Conservation (phyloP, 2,888 invertebrate species). For the Lycocerus yunnanus region DNA sequence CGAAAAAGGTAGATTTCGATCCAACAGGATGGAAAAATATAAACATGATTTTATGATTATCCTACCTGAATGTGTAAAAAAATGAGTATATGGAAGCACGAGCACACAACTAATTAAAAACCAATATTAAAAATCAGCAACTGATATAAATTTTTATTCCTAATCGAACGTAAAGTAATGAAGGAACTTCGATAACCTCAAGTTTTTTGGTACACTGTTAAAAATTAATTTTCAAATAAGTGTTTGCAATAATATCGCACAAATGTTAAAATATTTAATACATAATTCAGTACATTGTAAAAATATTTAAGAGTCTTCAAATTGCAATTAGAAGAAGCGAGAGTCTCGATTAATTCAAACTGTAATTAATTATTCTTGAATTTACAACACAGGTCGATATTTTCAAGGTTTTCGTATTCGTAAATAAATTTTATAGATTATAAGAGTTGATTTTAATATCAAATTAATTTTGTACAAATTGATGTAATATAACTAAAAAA, state of each 20-base stretch:
- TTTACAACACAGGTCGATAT: slow-evolving; percentile 17
- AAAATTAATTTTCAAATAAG: neutral
- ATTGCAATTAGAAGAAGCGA: slow-evolving; percentile 1
- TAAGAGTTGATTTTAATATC: slow-evolving; percentile 10
- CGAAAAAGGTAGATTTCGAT: neutral
- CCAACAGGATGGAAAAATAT: neutral
- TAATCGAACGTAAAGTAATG: slow-evolving; percentile 29
- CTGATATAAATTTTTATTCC: slow-evolving; percentile 20
- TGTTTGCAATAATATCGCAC: neutral
- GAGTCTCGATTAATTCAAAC: slow-evolving; percentile 2
- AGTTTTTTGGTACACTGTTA: slow-evolving; percentile 29
- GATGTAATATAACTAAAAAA: neutral
- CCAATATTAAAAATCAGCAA: slow-evolving; percentile 20
- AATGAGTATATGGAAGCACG: slow-evolving; percentile 3
- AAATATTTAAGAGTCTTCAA: neutral
- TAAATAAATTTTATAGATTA: slow-evolving; percentile 22
- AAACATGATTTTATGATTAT: neutral
- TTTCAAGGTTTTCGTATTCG: slow-evolving; percentile 18
- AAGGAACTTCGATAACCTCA: slow-evolving; percentile 28
- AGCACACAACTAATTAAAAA: slow-evolving; percentile 23
- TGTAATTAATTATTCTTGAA: slow-evolving; percentile 16
- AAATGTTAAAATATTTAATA: slow-evolving; percentile 1
- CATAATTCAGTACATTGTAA: slow-evolving; percentile 4
- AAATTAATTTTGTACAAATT: slow-evolving; percentile 2
- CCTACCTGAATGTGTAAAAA: neutral